Evolutionary conservation across 1,140 invertebrate genomes (phyloP), one percentile per base, ranked within the genome.

Genomic region (Plutomurus gul): DNA sequence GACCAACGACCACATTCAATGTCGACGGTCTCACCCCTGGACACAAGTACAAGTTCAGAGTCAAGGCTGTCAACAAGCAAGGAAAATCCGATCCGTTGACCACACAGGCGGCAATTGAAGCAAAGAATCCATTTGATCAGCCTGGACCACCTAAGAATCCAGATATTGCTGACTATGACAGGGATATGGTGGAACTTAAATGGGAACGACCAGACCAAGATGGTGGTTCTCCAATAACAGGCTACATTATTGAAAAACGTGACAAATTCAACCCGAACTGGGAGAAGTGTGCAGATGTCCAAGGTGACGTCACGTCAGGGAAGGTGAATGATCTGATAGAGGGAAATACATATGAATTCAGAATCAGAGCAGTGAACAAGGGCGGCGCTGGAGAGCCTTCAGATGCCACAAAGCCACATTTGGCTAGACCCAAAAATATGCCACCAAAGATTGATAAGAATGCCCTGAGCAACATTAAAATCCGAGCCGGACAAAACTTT

Each of bases 61-160:
- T 99, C 0, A 90, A 93, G 33, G 97, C 78, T 4, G 40, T 96
- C 39, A 99, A 99, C 85, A 93, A 94, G 79, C 94, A 98, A 89
- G 98, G 97, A 65, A 94, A 93, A 87, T 98, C 96, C 25, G 96
- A 99, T 84, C 96, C 97, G 20, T 88, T 99, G 1, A 93, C 93
- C 1, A 92, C 95, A 18, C 89, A 90, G n/a, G 92, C 95, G 84
- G 90, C 93, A n/a, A 95, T 94, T 81, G 92, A 97, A 87, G 98
- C 98, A 49, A 99, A 99, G 87, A 98, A 99, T 94, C 97, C 97
- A 56, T 99, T 94, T 87, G 96, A 95, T 86, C 89, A 92, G 74
- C 93, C 95, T 39, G 91, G 92, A 72, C 93, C 94, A 85, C 94
- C 95, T n/a, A 93, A 95, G 27, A 93, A 91, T 6, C 96, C 96